Evolutionary conservation across 2,888 invertebrate species (phyloP).

Genomic region (Sinelater perroti): DNA sequence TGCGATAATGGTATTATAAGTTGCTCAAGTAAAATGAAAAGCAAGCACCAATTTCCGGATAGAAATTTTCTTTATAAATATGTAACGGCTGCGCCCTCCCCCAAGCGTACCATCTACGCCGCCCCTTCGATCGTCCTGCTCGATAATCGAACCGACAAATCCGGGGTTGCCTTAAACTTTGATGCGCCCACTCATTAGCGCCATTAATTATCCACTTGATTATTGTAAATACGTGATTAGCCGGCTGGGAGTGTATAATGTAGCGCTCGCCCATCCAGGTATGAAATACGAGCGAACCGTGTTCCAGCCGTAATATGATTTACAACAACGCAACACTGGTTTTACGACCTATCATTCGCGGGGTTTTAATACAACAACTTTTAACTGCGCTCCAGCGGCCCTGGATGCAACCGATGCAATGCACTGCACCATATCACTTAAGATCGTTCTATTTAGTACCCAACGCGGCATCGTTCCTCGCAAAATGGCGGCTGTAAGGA

Average conservation of each 20-base stretch:
- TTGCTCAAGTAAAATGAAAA: too few relatives aligned
- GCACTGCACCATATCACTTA: too few relatives aligned
- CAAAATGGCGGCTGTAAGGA: background rate
- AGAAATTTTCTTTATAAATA: too few relatives aligned
- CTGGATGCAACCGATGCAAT: slow-evolving; percentile 37
- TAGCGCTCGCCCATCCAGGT: slow-evolving; percentile 38
- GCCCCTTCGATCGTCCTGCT: too few relatives aligned
- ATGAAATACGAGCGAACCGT: slow-evolving; percentile 44
- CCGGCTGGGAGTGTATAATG: slow-evolving; percentile 10
- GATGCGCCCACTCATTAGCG: slow-evolving; percentile 9
- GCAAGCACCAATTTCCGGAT: too few relatives aligned
- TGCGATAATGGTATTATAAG: too few relatives aligned
- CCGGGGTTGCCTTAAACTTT: too few relatives aligned
- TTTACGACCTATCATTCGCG: slow-evolving; percentile 54
- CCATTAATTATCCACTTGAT: slow-evolving; percentile 27
- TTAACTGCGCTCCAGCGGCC: slow-evolving; percentile 49
- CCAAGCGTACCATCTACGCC: too few relatives aligned
- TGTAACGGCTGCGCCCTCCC: too few relatives aligned
- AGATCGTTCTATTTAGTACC: too few relatives aligned
- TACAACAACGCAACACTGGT: slow-evolving; percentile 50
- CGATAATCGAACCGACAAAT: too few relatives aligned
- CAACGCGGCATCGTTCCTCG: background rate
- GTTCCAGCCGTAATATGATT: slow-evolving; percentile 53
- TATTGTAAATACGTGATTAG: slow-evolving; percentile 24
- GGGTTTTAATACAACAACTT: slow-evolving; percentile 53